Base-by-base conservation (phyloP, 2,888 invertebrate species). In the Cheilosia vernalis region DNA sequence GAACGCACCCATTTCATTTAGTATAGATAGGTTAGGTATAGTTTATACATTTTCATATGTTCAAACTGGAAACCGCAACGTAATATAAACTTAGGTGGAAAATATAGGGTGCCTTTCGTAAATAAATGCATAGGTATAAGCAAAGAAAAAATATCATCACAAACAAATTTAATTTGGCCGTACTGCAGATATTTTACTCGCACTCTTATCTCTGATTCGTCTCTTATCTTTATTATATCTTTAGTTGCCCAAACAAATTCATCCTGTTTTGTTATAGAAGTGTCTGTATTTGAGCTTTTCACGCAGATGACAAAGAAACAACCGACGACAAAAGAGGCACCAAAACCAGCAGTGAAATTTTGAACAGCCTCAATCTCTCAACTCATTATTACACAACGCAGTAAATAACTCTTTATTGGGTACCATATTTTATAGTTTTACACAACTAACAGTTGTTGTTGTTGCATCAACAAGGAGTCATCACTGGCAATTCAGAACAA, bases 201-300 rank as follows among this genome's bases (percentile, higher is more conserved):
- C 13, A 55, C 44, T 33, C 49, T 58, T 21, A 53, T 82, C 44
- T 60, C 19, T 58, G 42, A 58, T 55, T 51, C 15, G 21, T 64
- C 30, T 69, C 63, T 63, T 64, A 53, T 77, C 69, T 64, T 58
- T 37, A 60, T 44, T 6, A 63, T 63, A 60, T 37, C 69, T 56
- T 74, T 56, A 70, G 6, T 47, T 77, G 6, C 5, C 27, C 55
- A 83, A 83, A 83, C 72, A 83, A 60, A 72, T 42, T 66, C 55
- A 83, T 83, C 61, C 66, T 72, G 55, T 60, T 78, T 61, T 13
- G 37, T 30, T 17, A 37, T 15, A 15, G 5, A 27, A n/a, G 7
- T 27, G 51, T 21, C 49, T 51, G 21, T 53, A 73, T 72, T 51
- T 15, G 13, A 58, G 30, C 64, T 51, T 49, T 63, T 9, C 5